Base-by-base conservation (phyloP, 2,888 invertebrate species). In the Formica aserva region DNA sequence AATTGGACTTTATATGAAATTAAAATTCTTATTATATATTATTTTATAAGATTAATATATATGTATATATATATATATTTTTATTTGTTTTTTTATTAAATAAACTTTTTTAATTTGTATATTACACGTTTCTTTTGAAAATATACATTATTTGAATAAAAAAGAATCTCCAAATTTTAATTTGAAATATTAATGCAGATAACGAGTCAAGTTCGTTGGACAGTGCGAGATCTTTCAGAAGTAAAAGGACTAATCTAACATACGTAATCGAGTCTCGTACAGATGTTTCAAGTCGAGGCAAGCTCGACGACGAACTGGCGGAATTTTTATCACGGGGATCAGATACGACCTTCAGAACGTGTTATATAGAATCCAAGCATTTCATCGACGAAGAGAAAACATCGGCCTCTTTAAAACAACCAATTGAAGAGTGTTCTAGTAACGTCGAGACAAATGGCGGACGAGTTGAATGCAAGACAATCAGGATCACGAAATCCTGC, bases 231-330 rank as follows among this genome's bases (percentile, higher is more conserved):
- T 90, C 89, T 0, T 52, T 72, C 67, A 87, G 32, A n/a, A 90
- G 89, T 35, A 69, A n/a, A 15, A 29, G 45, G n/a, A 90, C 86
- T 1, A 72, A 67, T 18, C 38, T 72, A 3, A 89, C 89, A 1
- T 90, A 90, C 29, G 85, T 90, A 29, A 85, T 90, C 57, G 63
- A 85, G 11, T 67, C 69, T 18, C 29, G 9, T 3, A 72, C 60
- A 22, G 22, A 60, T 13, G 18, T 80, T 18, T 45, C 8, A 22
- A 8, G 9, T 15, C 38, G 9, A 52, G 22, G 5, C 69, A 67
- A 29, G 38, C 29, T 22, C 13, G 71, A 71, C 22, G 77, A 48
- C 0, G 67, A 82, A n/a, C 4, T n/a, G 52, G 45, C 18, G 48
- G 62, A 48, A 63, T 60, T 77, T 22, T 74, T 74, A 5, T 72